These are phyloP conservation scores for Cephus nigrinus DNA, from an alignment of 2,888 invertebrate species.

Conservation along the genomic window DNA sequence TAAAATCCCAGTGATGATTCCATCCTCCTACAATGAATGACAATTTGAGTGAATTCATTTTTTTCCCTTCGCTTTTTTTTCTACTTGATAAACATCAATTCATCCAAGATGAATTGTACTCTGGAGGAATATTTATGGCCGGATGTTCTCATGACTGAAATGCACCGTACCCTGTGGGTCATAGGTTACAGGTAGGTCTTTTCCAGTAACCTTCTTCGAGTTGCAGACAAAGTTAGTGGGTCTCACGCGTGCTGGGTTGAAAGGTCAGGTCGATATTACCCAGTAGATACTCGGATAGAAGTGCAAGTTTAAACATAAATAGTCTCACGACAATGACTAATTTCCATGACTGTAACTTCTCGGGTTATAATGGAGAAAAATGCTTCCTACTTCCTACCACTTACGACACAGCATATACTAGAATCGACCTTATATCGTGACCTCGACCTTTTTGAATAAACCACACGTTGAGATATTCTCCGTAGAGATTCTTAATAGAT, in stretches of 20 bases:
- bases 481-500: neutral
- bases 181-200: neutral
- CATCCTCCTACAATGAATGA: neutral
- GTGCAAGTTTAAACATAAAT: neutral
- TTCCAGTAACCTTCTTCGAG: neutral
- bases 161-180: neutral
- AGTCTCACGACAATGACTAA: neutral
- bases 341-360: neutral
- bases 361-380: neutral
- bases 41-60: neutral
- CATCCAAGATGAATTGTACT: neutral
- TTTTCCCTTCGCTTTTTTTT: neutral
- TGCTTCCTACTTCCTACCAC: neutral
- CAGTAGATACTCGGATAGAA: neutral
- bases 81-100: neutral
- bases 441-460: neutral
- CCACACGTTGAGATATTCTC: neutral
- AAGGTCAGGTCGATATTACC: neutral
- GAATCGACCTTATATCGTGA: neutral
- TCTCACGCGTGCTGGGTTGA: neutral
- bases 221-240: neutral
- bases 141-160: neutral
- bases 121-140: neutral
- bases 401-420: neutral
- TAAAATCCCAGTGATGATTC: neutral